Evolutionary conservation across 1,140 invertebrate species (phyloP), one percentile per base, ranked within the genome.

Genomic region (Melanaphis sacchari): DNA sequence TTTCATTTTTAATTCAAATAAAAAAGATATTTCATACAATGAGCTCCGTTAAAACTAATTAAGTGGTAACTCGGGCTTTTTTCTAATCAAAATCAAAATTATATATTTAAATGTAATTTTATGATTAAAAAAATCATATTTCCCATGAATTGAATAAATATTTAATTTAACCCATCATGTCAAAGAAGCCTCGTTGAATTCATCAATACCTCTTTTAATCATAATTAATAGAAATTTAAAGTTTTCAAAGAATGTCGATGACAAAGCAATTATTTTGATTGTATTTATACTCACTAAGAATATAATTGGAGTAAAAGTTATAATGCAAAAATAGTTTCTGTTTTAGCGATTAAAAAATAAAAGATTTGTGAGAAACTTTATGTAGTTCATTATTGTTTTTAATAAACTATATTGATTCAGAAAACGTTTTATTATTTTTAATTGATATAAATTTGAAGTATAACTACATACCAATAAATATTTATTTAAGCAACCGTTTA

Each of bases 271-370:
- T 88, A n/a, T 49, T 88, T 90, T 54, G 15, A 26, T 54, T 90
- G 36, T 54, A 38, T 38, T 46, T 15, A 88, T 36, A 54, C 9
- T 90, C 49, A 3, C 24, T 54, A 18, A 49, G 21, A 88, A 49
- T 31, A 46, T 40, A 90, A 90, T 40, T 11, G 88, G 11, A 18
- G 21, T 90, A 59, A 1, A 49, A 26, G 36, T 89, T 38, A 52
- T 41, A n/a, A n/a, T 66, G 38, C 24, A 38, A 90, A 90, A 59
- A 90, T 66, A 90, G 89, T 66, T 66, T 89, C 41, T 38, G n/a
- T 54, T 54, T 54, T 54, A 26, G 49, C 24, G 38, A 66, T 90
- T 90, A 41, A 38, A 11, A 40, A 66, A 66, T 31, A 41, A 89
- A 89, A 36, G 88, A 22, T 59, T 8, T 38, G 31, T 66, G 52